Conservation (phyloP, 2,888 invertebrate genomes). For the Magallana nippona region DNA sequence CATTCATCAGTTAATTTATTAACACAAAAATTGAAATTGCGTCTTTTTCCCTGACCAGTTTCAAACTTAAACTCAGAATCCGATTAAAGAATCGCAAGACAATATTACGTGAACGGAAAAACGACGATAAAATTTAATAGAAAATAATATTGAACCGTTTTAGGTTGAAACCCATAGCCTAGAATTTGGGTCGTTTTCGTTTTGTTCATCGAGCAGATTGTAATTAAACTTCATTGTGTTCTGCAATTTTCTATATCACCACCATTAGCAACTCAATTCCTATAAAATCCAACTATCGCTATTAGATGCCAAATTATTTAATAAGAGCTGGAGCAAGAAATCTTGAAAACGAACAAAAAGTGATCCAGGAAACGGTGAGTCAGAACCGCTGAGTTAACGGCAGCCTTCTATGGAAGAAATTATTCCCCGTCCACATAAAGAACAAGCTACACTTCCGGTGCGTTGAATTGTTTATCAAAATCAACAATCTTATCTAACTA, state of each 20-base stretch:
- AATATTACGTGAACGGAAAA: not conserved
- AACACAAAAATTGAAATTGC: no score
- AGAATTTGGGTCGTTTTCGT: not conserved
- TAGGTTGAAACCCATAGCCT: not conserved
- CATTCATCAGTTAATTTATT: no score
- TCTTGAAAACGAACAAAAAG: not conserved
- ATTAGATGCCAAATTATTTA: not conserved
- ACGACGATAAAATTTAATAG: not conserved
- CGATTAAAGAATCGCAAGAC: no score
- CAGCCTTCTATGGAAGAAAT: no score
- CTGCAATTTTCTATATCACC: slow-evolving; percentile 8
- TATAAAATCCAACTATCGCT: not conserved
- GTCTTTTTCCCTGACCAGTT: no score
- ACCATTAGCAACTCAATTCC: not conserved
- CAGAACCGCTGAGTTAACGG: not conserved
- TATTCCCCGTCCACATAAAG: no score
- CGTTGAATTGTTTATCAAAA: no score
- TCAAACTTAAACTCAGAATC: no score
- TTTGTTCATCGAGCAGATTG: not conserved
- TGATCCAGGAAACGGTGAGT: not conserved
- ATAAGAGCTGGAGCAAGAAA: not conserved
- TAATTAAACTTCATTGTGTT: slow-evolving; percentile 17
- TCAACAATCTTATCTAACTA: no score
- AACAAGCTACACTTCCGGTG: no score
- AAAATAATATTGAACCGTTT: not conserved